phyloP scores from a whole-genome alignment of 2,797 vertebrate species.

The Syndactyla subalaris region DNA sequence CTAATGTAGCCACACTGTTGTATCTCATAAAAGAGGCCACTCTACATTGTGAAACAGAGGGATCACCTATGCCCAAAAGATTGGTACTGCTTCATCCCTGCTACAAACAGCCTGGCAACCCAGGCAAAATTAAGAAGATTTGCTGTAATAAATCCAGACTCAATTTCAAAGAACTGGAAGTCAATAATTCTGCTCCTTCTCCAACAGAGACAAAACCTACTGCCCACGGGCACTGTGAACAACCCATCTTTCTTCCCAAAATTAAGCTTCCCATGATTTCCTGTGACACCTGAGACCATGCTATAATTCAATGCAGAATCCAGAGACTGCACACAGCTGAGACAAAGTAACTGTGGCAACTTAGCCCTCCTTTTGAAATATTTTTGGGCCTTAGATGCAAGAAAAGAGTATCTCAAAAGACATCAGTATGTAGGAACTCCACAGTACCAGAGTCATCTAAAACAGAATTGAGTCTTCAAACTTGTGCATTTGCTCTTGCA shows the following conservation, averaged over 20 bases:
- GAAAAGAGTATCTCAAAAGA: background rate
- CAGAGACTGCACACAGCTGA: background rate
- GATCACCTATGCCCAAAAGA: background rate
- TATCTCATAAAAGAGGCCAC: background rate
- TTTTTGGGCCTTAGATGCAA: background rate
- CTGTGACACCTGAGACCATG: background rate
- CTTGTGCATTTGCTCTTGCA: background rate
- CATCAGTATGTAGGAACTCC: fast-evolving
- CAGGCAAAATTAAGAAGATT: background rate
- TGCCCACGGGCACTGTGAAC: background rate
- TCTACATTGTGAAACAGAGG: background rate
- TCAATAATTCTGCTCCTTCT: background rate
- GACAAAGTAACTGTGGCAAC: background rate
- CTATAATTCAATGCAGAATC: background rate
- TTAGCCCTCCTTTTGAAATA: background rate
- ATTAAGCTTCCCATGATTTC: background rate
- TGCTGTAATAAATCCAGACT: background rate
- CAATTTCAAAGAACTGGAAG: background rate
- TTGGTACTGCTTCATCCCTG: background rate
- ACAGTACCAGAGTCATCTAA: background rate
- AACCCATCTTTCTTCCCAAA: background rate
- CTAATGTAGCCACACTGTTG: background rate
- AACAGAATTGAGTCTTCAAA: background rate
- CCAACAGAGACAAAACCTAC: background rate
- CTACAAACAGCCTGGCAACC: background rate